Evolutionary conservation across 2,797 vertebrate genomes (phyloP), one percentile per base, ranked within the genome.

Genomic region (Halcyon chelicuti): DNA sequence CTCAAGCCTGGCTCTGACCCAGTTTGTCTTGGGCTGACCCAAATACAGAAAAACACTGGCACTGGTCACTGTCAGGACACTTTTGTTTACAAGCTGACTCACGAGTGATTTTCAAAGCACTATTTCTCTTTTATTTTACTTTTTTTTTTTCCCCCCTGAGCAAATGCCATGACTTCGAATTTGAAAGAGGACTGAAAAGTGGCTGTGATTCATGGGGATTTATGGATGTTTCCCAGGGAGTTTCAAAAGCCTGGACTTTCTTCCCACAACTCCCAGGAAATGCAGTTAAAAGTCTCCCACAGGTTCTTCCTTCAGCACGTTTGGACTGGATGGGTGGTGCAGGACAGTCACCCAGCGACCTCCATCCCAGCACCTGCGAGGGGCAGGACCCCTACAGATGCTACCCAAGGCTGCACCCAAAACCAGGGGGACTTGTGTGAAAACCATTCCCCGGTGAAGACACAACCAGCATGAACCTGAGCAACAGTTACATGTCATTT

Each of bases 261-360:
- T 92, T 89, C 88, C 60, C 88, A 92, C 90, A 95, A 6, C 74
- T 93, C 94, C 83, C 74, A 82, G 80, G 80, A 94, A 90, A 88
- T 58, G 55, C 60, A 92, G 67, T 82, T 76, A 60, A 68, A 86
- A 71, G 47, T 85, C 86, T 92, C 63, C 71, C 77, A 79, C 39
- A 57, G 80, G 67, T 74, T 0, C 0, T 67, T 83, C 63, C 68
- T 72, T 63, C 74, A 67, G 76, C 13, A 0, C 12, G 46, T 94
- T 90, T 3, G 2, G 55, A 76, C 31, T 4, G 3, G 55, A 76
- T 22, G 3, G 2, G 58, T 6, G 12, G 31, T 21, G 55, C 0
- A 0, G 79, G 44, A 73, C 55, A 62, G 73, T 52, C 74, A 86
- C 31, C 22, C 40, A 10, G 67, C 54, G 71, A 75, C 44, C 21